Evolutionary conservation across 2,113 vertebrate species (phyloP).

Genomic region (Ancistrus triradiatus): DNA sequence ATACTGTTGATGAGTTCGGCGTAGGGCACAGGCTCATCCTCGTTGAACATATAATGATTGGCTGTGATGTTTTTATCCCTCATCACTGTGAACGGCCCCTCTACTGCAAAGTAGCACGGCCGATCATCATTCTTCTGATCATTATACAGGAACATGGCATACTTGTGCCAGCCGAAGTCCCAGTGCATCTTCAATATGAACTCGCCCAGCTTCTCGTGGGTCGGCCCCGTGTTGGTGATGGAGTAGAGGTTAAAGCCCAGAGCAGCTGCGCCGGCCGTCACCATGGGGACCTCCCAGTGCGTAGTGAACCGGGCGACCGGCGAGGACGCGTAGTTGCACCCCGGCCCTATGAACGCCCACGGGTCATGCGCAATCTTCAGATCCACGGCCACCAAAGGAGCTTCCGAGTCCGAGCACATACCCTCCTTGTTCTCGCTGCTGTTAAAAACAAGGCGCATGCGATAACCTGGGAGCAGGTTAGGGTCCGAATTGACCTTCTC

Average conservation of each 20-base stretch:
- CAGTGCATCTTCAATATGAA: constrained; percentile 71
- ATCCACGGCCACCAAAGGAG: constrained; percentile 81
- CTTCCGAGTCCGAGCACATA: constrained; percentile 79
- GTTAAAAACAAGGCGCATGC: constrained; percentile 64
- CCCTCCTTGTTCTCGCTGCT: constrained; percentile 76
- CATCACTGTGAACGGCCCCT: constrained; percentile 74
- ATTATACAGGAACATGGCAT: constrained; percentile 73
- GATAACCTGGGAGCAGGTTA: constrained; percentile 65
- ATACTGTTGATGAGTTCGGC: constrained; percentile 65
- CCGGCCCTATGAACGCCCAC: constrained; percentile 81
- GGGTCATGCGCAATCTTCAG: constrained; percentile 74
- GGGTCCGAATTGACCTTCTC: constrained; percentile 65
- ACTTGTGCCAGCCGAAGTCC: constrained; percentile 74
- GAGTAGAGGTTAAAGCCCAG: constrained; percentile 72
- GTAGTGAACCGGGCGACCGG: constrained; percentile 79
- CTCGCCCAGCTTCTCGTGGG: constrained; percentile 82
- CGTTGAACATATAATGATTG: constrained; percentile 60
- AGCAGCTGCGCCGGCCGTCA: constrained; percentile 81
- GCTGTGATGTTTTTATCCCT: constrained; percentile 66
- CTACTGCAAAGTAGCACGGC: constrained; percentile 78
- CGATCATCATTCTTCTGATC: constrained; percentile 73
- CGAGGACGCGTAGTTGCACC: constrained; percentile 80
- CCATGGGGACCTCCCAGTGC: constrained; percentile 84
- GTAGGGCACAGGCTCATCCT: constrained; percentile 59
- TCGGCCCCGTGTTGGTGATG: constrained; percentile 82